Conservation (phyloP, 2,888 invertebrate species). For the Norana najaformis region DNA sequence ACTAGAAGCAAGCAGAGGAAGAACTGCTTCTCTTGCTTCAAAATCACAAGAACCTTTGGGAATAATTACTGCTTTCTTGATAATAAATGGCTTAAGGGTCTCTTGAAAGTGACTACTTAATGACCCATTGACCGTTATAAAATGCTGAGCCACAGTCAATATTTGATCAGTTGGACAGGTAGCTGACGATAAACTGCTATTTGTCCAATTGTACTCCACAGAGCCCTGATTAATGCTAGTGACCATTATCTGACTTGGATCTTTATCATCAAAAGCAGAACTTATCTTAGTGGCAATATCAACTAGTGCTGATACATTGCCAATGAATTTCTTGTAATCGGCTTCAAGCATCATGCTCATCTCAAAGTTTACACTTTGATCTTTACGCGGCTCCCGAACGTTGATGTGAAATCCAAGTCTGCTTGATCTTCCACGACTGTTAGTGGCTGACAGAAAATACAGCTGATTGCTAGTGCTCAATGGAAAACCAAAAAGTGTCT, state of each 20-base stretch:
- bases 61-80: constrained; percentile 32
- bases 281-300: constrained; percentile 74
- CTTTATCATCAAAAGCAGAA: constrained; percentile 75
- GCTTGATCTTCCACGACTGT: constrained; percentile 75
- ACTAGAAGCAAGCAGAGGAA: constrained; percentile 8
- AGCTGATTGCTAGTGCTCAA: constrained; percentile 76
- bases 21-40: not conserved
- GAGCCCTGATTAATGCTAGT: constrained; percentile 72
- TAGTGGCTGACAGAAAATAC: constrained; percentile 79
- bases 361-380: constrained; percentile 51
- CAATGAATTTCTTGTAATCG: constrained; percentile 73
- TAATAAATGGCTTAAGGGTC: constrained; percentile 46
- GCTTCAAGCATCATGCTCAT: constrained; percentile 52
- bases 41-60: constrained; percentile 32
- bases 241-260: constrained; percentile 75
- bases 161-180: constrained; percentile 78
- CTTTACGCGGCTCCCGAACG: constrained; percentile 65
- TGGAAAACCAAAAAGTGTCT: constrained; percentile 86
- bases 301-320: constrained; percentile 78
- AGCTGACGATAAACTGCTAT: constrained; percentile 79
- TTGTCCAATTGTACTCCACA: constrained; percentile 72
- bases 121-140: constrained; percentile 59
- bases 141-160: constrained; percentile 68
- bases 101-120: constrained; percentile 50
- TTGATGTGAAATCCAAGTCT: constrained; percentile 75